Evolutionary conservation across 2,888 invertebrate genomes (phyloP).

Genomic region (Cataglyphis rosenhaueri): DNA sequence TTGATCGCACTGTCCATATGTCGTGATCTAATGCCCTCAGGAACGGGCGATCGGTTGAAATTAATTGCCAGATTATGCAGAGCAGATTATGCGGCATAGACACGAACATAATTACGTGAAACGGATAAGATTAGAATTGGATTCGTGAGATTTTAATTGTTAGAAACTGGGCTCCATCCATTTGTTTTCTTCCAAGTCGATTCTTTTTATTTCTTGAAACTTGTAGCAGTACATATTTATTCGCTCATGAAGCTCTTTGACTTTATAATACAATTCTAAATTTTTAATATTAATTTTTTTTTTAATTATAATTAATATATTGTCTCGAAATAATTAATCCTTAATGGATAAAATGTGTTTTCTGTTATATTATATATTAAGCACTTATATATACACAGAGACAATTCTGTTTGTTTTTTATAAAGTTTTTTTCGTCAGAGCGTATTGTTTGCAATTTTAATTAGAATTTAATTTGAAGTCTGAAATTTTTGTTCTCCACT

Average conservation of each 20-base stretch:
- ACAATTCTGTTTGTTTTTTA: slow-evolving; percentile 36
- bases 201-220: neutral
- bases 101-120: slow-evolving; percentile 40
- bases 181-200: neutral
- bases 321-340: slow-evolving; percentile 21
- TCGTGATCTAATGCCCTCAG: slow-evolving; percentile 49
- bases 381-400: slow-evolving; percentile 24
- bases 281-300: neutral
- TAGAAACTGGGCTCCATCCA: neutral
- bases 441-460: slow-evolving; percentile 52
- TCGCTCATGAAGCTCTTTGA: neutral
- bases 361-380: slow-evolving; percentile 22
- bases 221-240: neutral
- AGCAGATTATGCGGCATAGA: slow-evolving; percentile 28
- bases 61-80: slow-evolving; percentile 56
- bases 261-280: slow-evolving; percentile 8
- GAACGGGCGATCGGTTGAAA: slow-evolving; percentile 41
- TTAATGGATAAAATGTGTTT: slow-evolving; percentile 30
- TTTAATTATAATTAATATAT: too few species aligned
- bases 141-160: neutral
- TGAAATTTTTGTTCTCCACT: slow-evolving; percentile 38
- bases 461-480: slow-evolving; percentile 52
- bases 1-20: slow-evolving; percentile 37
- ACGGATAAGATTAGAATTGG: neutral
- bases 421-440: slow-evolving; percentile 33